These are phyloP conservation scores for Cotesia vestalis DNA, from an alignment of 1,140 invertebrate species.

Conservation along the genomic window DNA sequence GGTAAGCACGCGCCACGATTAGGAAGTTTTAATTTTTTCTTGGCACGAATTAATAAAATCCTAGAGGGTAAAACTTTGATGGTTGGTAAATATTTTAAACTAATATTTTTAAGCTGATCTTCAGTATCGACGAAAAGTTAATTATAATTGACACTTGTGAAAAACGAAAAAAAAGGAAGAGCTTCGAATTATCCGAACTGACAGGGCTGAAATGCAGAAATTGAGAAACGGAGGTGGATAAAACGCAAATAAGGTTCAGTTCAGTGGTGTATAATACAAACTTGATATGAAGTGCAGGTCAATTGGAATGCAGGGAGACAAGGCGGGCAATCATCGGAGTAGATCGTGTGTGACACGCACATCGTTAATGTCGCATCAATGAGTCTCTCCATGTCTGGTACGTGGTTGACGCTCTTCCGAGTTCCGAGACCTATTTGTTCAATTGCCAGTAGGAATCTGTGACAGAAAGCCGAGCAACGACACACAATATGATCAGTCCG, in stretches of 20 bases:
- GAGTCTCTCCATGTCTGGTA: slow-evolving; percentile 6
- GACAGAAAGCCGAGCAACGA: slow-evolving; percentile 1
- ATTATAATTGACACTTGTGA: too few relatives aligned
- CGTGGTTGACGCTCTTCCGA: slow-evolving; percentile 21
- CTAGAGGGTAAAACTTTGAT: not conserved
- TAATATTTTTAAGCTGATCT: not conserved
- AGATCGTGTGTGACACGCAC: slow-evolving; percentile 20
- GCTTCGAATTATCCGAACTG: too few relatives aligned
- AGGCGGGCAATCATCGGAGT: not conserved
- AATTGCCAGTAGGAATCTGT: slow-evolving; percentile 16
- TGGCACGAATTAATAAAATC: slow-evolving; percentile 32
- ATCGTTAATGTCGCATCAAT: slow-evolving; percentile 31
- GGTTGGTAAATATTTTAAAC: slow-evolving; percentile 1
- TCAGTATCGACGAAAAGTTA: too few relatives aligned
- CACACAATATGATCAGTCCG: slow-evolving; percentile 1
- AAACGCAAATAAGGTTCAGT: too few relatives aligned
- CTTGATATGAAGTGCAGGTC: slow-evolving; percentile 16
- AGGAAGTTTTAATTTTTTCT: slow-evolving; percentile 32
- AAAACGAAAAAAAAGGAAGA: too few relatives aligned
- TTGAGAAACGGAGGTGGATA: too few relatives aligned
- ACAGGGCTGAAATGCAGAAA: too few relatives aligned
- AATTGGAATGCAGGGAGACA: slow-evolving; percentile 8
- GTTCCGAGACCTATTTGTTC: slow-evolving; percentile 30
- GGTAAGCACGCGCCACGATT: slow-evolving; percentile 3
- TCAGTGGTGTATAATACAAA: too few relatives aligned